Percentiles rank a stretch among this genome's conserved stretches.
Conservation (phyloP, 2,888 invertebrate genomes). For the Drosophila quasianomalipes region DNA sequence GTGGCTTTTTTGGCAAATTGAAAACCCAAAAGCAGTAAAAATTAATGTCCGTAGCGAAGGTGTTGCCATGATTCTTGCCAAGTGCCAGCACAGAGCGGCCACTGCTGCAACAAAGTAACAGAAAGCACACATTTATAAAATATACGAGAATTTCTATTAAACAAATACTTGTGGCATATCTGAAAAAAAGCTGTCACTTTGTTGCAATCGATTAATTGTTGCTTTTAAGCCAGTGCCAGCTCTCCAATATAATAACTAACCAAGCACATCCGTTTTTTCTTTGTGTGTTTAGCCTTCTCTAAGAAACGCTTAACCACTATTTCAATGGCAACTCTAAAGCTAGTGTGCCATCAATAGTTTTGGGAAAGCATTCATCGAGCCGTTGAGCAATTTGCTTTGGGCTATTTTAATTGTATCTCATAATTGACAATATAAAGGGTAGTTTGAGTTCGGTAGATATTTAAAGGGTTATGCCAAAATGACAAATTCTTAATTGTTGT, state of each 20-base stretch:
- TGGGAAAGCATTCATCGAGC: neutral
- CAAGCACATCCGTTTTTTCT: neutral
- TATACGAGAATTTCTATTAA: neutral
- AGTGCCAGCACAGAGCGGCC: constrained; percentile 16
- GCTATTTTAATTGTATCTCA: neutral
- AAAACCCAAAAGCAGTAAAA: constrained; percentile 76
- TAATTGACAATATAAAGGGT: neutral
- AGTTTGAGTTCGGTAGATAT: neutral
- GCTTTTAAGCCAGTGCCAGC: neutral
- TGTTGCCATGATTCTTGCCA: constrained; percentile 61
- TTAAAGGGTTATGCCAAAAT: neutral
- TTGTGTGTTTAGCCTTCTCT: neutral
- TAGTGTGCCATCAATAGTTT: neutral
- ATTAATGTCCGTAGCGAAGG: constrained; percentile 76
- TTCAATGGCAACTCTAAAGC: neutral
- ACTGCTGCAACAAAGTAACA: neutral
- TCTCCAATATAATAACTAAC: neutral
- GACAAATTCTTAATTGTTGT: neutral
- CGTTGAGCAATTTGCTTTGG: neutral
- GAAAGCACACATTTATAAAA: neutral
- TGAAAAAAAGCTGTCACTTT: neutral
- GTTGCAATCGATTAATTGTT: neutral
- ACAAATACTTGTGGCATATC: neutral
- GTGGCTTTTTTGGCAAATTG: constrained; percentile 68
- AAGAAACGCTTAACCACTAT: neutral